Conservation (phyloP, 2,797 vertebrate species). For the Scolopax bukidnonensis region DNA sequence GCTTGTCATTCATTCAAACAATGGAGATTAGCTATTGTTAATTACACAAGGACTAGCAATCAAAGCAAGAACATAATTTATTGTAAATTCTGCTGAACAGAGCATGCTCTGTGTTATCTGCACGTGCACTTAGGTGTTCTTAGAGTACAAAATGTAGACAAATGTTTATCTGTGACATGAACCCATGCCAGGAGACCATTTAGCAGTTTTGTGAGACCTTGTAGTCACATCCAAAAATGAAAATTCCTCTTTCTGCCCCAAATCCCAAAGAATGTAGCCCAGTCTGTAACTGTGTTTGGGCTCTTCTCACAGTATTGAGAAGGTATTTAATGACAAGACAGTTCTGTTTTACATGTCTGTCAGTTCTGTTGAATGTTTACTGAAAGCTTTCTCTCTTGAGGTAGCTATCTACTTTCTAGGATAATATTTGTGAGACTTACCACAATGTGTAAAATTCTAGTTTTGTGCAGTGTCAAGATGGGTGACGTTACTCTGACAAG, state of each 20-base stretch:
- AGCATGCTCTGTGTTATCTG: rapidly evolving
- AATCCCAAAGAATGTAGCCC: not conserved
- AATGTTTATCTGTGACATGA: not conserved
- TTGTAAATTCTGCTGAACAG: not conserved
- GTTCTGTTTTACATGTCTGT: not conserved
- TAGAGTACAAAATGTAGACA: not conserved
- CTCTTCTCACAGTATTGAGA: not conserved
- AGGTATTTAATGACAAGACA: not conserved
- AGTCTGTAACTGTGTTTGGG: not conserved
- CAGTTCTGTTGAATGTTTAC: not conserved
- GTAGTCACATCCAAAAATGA: rapidly evolving
- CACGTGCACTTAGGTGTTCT: rapidly evolving
- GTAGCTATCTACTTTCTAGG: not conserved
- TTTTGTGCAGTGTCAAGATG: not conserved
- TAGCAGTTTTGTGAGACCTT: not conserved
- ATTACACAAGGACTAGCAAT: not conserved
- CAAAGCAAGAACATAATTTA: not conserved
- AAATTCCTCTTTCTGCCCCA: not conserved
- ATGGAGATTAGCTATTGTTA: not conserved
- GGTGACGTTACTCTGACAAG: not conserved
- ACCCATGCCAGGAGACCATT: not conserved
- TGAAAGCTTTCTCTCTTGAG: not conserved
- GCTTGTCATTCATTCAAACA: not conserved
- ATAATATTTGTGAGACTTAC: not conserved
- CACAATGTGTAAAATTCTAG: not conserved